A percentile compares a stretch with the other conserved stretches of the same genome.
Conservation (phyloP, 2,113 vertebrate genomes). For the Illadopsis cleaveri region DNA sequence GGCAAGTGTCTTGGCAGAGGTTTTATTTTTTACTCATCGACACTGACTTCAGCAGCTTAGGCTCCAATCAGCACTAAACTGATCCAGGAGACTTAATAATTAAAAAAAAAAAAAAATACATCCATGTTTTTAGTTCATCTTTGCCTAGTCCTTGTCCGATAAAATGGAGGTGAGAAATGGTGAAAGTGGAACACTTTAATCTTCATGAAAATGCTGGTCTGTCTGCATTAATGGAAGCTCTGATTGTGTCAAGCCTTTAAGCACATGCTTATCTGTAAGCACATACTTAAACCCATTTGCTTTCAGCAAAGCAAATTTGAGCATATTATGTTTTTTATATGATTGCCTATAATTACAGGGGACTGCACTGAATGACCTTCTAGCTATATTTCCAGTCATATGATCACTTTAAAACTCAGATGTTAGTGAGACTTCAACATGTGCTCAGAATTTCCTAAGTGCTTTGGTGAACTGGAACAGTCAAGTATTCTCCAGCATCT, state of each 20-base stretch:
- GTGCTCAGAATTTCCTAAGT: conserved; percentile 51
- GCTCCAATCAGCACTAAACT: not conserved
- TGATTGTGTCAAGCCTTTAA: conserved; percentile 47
- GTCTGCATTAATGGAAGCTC: conserved; percentile 6
- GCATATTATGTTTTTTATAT: conserved; percentile 63
- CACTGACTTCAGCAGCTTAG: not conserved
- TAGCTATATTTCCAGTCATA: conserved; percentile 61
- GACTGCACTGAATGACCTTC: conserved; percentile 47
- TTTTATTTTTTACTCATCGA: not conserved
- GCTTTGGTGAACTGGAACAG: conserved; percentile 42
- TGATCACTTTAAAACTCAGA: conserved; percentile 59
- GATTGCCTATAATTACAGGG: conserved; percentile 63
- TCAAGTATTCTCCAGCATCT: conserved; percentile 28
- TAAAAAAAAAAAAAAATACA: not conserved
- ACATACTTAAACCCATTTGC: conserved; percentile 61
- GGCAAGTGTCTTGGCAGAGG: not conserved
- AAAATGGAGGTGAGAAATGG: conserved; percentile 1
- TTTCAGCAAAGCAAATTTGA: conserved; percentile 66
- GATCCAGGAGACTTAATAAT: not conserved
- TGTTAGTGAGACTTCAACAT: conserved; percentile 49
- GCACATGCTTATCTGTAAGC: conserved; percentile 65
- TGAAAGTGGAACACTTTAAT: conserved; percentile 10
- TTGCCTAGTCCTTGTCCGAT: not conserved
- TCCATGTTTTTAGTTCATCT: not conserved
- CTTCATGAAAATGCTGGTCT: conserved; percentile 12